A percentile compares a stretch with the other conserved stretches of the same genome.
phyloP scores from a whole-genome alignment of 2,797 vertebrate genomes.

The Scyliorhinus canicula region DNA sequence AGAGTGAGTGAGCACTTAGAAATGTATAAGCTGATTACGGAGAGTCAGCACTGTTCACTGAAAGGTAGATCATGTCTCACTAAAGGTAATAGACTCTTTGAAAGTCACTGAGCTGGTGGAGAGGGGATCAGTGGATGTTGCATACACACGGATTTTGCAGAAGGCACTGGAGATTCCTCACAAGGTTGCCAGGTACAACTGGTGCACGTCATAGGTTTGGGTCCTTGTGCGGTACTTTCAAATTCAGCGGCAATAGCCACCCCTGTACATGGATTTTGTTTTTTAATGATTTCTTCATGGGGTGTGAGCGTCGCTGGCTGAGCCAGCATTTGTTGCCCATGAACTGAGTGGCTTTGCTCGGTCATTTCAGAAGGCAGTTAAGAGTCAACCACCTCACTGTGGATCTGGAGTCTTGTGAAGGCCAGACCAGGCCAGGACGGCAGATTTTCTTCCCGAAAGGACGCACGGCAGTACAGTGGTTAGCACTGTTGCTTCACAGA shows the following conservation, averaged over 20 bases:
- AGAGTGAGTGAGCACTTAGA: background rate
- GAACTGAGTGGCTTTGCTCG: too few relatives aligned
- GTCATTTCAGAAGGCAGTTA: too few relatives aligned
- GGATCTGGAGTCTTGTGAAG: too few relatives aligned
- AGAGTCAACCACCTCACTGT: too few relatives aligned
- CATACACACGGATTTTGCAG: background rate
- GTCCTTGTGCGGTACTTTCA: background rate
- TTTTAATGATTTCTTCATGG: too few relatives aligned
- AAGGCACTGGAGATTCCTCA: background rate
- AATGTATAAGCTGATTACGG: background rate
- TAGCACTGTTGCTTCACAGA: too few relatives aligned
- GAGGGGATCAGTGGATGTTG: background rate
- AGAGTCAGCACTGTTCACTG: background rate
- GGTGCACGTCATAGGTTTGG: background rate
- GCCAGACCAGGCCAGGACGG: too few relatives aligned
- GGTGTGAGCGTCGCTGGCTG: too few relatives aligned
- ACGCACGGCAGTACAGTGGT: too few relatives aligned
- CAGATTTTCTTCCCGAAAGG: too few relatives aligned
- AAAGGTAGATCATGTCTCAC: slow-evolving; percentile 4
- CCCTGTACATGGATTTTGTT: background rate
- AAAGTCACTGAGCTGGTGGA: background rate
- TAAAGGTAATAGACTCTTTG: background rate
- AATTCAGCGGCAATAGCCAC: background rate
- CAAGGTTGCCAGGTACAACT: background rate
- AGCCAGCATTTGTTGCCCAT: too few relatives aligned